phyloP scores from a whole-genome alignment of 2,888 invertebrate genomes.

The Callinectes sapidus region DNA sequence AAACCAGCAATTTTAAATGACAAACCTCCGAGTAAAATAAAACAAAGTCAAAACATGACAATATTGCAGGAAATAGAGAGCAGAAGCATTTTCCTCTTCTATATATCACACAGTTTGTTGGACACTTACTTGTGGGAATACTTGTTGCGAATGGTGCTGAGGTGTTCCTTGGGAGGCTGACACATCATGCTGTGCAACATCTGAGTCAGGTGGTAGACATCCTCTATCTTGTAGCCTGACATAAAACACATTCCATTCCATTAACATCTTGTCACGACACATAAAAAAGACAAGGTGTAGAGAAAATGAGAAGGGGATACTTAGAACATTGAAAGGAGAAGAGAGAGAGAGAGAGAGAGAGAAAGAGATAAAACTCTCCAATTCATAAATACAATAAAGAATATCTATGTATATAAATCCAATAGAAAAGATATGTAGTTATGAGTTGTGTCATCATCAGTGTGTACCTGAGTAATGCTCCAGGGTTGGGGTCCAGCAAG shows the following conservation, averaged over 20 bases:
- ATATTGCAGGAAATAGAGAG: too few species aligned
- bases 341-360: not conserved
- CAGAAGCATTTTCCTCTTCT: too few species aligned
- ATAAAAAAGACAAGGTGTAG: not conserved
- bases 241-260: not conserved
- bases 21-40: not conserved
- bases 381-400: not conserved
- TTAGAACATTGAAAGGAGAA: not conserved
- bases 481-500: slow-evolving; percentile 85
- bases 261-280: not conserved
- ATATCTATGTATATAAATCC: too few species aligned
- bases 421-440: not conserved
- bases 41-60: not conserved
- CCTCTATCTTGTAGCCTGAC: slow-evolving; percentile 83
- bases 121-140: slow-evolving; percentile 90
- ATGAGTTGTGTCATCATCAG: not conserved
- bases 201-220: slow-evolving; percentile 84
- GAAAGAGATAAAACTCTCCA: too few species aligned
- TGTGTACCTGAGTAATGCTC: slow-evolving; percentile 84
- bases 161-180: slow-evolving; percentile 85
- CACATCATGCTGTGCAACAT: slow-evolving; percentile 86
- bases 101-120: not conserved
- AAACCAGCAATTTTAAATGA: not conserved
- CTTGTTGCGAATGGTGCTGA: slow-evolving; percentile 92
- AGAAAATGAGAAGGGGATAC: not conserved